Percentiles rank a stretch among this genome's conserved stretches.
Conservation (phyloP, 2,113 vertebrate genomes). For the Egretta garzetta region DNA sequence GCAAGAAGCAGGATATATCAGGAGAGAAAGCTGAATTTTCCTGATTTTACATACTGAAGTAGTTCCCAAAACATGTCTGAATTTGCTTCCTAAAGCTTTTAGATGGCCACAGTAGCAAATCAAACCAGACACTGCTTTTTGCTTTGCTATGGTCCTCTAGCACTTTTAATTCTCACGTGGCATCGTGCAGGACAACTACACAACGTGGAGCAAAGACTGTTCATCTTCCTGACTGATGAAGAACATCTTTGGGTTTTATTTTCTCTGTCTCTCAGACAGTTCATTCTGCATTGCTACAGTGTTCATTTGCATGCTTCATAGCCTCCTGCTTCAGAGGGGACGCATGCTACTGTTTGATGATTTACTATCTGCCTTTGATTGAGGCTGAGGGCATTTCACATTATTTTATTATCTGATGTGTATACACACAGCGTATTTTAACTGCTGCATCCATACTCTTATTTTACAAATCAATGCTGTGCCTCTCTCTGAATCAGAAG, state of each 20-base stretch:
- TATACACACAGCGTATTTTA: neutral
- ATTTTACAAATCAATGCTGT: slow-evolving; percentile 36
- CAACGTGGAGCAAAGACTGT: fast-evolving
- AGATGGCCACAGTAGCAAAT: fast-evolving
- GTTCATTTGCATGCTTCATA: neutral
- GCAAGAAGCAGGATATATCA: neutral
- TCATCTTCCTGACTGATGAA: neutral
- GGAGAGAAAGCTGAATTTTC: neutral
- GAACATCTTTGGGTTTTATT: neutral
- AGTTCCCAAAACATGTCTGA: neutral
- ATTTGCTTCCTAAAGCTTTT: neutral
- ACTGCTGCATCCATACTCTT: neutral
- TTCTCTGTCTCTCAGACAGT: neutral
- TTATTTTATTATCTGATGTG: slow-evolving; percentile 36
- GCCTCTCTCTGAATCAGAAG: slow-evolving; percentile 1
- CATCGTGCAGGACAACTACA: neutral
- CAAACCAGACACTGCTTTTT: neutral
- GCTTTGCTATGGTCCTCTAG: neutral
- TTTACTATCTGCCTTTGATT: slow-evolving; percentile 35
- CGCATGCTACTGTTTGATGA: neutral
- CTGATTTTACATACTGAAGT: neutral
- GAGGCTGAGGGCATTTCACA: neutral
- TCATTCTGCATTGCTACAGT: neutral
- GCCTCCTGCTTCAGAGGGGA: neutral
- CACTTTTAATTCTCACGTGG: neutral